Base-by-base conservation (phyloP, 2,888 invertebrate species). In the Phortica okadai region DNA sequence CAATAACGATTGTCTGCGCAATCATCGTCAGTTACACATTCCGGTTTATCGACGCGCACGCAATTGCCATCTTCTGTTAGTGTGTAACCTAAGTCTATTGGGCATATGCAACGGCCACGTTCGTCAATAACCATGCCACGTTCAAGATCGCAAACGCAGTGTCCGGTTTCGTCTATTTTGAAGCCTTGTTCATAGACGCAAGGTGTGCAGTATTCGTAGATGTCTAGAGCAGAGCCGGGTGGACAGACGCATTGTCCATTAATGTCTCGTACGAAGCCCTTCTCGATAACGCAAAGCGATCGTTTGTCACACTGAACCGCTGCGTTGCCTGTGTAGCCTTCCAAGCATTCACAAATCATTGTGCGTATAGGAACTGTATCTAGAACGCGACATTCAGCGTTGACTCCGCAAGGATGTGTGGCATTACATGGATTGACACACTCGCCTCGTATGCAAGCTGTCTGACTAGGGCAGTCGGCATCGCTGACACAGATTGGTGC, bases 321-420 rank as follows among this genome's bases (percentile, higher is more conserved):
- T 25, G 97, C 97, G 90, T 97, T 96, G 90, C 97, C 98, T 91
- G 95, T 95, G 89, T 95, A 97, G 78, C 97, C 97, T 54, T 96
- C 95, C 66, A 95, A 90, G 90, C 98, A 98, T 91, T 96, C 95
- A 88, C 97, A 98, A 79, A 96, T 94, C 95, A 97, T 96, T 8
- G 97, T 97, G 88, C 96, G 93, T 0, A 97, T 95, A 10, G 97
- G 97, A 73, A 94, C 92, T 0, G 97, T 97, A 88, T 97, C 95
- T 50, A 96, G 92, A 2, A 96, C 95, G 79, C 94, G 94, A 88
- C 97, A 97, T 77, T 94, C 93, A 0, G 97, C 95, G 88, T 97
- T 96, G 1, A 93, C 93, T 7, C 96, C 97, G 88, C 97, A 98
- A 0, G 97, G 97, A 83, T 94, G 93, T 2, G 95, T 95, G 72